Evolutionary conservation across 1,140 invertebrate genomes (phyloP).

Genomic region (Eupeodes corollae): DNA sequence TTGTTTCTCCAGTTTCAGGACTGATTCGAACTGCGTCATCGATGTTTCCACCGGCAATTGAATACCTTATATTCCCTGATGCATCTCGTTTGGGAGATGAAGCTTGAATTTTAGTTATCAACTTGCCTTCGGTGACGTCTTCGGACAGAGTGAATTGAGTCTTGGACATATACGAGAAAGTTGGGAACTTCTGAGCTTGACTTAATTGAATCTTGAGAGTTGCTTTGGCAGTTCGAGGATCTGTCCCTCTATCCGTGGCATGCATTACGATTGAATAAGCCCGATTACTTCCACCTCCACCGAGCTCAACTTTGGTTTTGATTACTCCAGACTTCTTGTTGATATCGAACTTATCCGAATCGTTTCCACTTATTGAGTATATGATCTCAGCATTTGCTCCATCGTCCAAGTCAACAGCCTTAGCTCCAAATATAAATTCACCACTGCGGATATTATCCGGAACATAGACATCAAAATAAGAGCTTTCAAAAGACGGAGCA

Average conservation of each 20-base stretch:
- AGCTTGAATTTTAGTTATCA: constrained; percentile 59
- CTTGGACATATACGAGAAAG: constrained; percentile 52
- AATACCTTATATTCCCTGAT: constrained; percentile 58
- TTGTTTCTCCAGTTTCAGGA: constrained; percentile 62
- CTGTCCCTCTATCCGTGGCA: constrained; percentile 56
- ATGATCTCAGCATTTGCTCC: constrained; percentile 66
- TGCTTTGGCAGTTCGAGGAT: constrained; percentile 49
- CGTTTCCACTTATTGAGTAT: constrained; percentile 66
- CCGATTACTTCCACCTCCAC: constrained; percentile 15
- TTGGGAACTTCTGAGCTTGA: constrained; percentile 61
- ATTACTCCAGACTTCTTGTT: constrained; percentile 72
- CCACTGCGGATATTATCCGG: constrained; percentile 63
- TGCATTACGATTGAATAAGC: constrained; percentile 60
- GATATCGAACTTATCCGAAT: constrained; percentile 64
- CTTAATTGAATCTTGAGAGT: constrained; percentile 60
- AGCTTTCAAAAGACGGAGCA: constrained; percentile 60
- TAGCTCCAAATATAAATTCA: constrained; percentile 79
- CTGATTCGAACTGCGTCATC: constrained; percentile 75
- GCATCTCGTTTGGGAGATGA: constrained; percentile 61
- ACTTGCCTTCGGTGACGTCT: constrained; percentile 58
- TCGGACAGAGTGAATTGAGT: constrained; percentile 67
- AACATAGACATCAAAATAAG: constrained; percentile 62
- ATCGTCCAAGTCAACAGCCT: constrained; percentile 67
- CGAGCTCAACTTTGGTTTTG: constrained; percentile 51
- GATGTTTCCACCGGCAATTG: constrained; percentile 84